Percentiles rank a stretch among this genome's conserved stretches.
phyloP scores from a whole-genome alignment of 2,797 vertebrate species.

The Novumbra hubbsi region DNA sequence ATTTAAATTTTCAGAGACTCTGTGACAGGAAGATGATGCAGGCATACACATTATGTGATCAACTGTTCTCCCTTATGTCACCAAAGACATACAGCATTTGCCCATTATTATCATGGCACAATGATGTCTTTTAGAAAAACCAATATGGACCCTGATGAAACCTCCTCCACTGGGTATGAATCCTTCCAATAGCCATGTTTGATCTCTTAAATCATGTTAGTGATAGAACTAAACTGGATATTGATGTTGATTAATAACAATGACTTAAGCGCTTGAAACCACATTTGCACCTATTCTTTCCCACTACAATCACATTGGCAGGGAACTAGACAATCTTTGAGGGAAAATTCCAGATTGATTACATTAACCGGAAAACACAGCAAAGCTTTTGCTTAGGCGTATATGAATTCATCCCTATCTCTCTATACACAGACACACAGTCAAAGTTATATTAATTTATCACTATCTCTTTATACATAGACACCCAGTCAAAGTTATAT shows the following conservation, averaged over 20 bases:
- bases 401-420: background rate
- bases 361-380: background rate
- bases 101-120: background rate
- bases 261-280: background rate
- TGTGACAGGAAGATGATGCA: constrained; percentile 30
- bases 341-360: background rate
- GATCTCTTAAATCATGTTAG: background rate
- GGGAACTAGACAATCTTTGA: background rate
- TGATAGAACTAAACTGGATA: background rate
- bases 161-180: background rate
- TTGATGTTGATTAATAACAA: background rate
- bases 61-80: constrained; percentile 31
- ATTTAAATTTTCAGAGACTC: constrained; percentile 43
- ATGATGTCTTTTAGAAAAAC: background rate
- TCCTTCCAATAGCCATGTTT: background rate
- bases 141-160: background rate
- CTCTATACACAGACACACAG: no score
- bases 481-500: no score
- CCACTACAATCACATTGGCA: background rate
- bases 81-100: constrained; percentile 27
- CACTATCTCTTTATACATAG: background rate
- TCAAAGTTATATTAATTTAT: background rate
- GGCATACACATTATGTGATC: constrained; percentile 45
- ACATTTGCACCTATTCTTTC: background rate
- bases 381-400: background rate